These are phyloP conservation scores for Luperina testacea DNA, from an alignment of 2,888 invertebrate genomes.

Conservation along the genomic window DNA sequence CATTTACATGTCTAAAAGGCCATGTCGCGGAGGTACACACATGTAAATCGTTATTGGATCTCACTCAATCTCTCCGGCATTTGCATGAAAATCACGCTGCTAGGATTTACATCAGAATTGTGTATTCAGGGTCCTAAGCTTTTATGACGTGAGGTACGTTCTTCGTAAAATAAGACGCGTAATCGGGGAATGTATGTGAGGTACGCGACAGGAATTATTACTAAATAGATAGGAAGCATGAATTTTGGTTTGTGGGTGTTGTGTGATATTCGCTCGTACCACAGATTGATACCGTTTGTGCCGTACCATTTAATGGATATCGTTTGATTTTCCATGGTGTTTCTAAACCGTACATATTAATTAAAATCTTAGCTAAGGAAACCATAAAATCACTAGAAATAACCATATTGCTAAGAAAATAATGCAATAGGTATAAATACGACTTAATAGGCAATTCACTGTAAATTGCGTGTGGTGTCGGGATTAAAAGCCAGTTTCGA, in stretches of 20 bases:
- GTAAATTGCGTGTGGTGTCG: not conserved
- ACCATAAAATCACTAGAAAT: not conserved
- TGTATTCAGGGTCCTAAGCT: constrained; percentile 54
- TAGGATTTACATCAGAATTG: constrained; percentile 64
- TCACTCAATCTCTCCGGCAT: constrained; percentile 57
- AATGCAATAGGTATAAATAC: not conserved
- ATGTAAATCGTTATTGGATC: constrained; percentile 63
- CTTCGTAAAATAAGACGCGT: constrained; percentile 38
- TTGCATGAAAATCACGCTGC: constrained; percentile 65
- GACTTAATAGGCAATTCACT: not conserved
- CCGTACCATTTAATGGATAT: not conserved
- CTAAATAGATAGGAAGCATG: not conserved
- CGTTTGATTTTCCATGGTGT: not conserved
- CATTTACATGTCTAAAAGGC: constrained; percentile 45
- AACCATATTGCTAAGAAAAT: constrained; percentile 1
- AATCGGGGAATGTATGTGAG: constrained; percentile 44
- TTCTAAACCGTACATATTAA: not conserved
- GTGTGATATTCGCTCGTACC: not conserved
- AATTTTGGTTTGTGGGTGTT: not conserved
- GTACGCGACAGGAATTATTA: constrained; percentile 50
- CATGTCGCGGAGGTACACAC: constrained; percentile 34
- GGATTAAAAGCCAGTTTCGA: constrained; percentile 2
- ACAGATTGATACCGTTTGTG: not conserved
- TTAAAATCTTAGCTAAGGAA: no score
- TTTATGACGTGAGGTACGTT: constrained; percentile 54